A percentile compares a stretch with the other conserved stretches of the same genome.
phyloP scores from a whole-genome alignment of 2,797 vertebrate genomes.

The Mus minutoides region DNA sequence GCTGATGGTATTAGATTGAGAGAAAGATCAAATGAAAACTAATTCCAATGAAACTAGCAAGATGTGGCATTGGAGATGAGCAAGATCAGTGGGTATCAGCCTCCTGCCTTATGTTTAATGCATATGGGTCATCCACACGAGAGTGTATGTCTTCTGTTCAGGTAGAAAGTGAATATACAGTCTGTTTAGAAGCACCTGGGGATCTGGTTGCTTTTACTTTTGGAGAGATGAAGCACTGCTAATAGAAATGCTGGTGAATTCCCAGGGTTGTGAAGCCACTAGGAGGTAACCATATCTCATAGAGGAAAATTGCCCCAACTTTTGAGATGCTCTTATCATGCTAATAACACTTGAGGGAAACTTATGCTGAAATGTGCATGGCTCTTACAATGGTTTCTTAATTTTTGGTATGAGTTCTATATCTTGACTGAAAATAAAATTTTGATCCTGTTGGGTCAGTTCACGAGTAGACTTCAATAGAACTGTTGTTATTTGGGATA shows the following conservation, averaged over 20 bases:
- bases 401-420: constrained; percentile 29
- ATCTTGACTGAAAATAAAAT: constrained; percentile 20
- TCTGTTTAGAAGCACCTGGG: background rate
- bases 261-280: constrained; percentile 1
- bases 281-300: background rate
- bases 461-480: background rate
- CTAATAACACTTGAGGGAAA: background rate
- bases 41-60: constrained; percentile 64
- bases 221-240: background rate
- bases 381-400: background rate
- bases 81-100: background rate
- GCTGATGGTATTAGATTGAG: constrained; percentile 20
- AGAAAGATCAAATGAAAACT: constrained; percentile 50
- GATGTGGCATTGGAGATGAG: constrained; percentile 41
- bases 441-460: background rate
- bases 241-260: background rate
- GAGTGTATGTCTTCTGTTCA: constrained; percentile 3
- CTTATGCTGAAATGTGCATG: background rate
- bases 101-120: constrained; percentile 61
- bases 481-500: background rate
- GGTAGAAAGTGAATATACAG: background rate
- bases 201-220: constrained; percentile 28
- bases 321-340: constrained; percentile 24
- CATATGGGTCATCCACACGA: constrained; percentile 21
- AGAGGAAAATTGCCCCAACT: background rate